Conservation (phyloP, 1,140 invertebrate species). For the Cherax destructor region DNA sequence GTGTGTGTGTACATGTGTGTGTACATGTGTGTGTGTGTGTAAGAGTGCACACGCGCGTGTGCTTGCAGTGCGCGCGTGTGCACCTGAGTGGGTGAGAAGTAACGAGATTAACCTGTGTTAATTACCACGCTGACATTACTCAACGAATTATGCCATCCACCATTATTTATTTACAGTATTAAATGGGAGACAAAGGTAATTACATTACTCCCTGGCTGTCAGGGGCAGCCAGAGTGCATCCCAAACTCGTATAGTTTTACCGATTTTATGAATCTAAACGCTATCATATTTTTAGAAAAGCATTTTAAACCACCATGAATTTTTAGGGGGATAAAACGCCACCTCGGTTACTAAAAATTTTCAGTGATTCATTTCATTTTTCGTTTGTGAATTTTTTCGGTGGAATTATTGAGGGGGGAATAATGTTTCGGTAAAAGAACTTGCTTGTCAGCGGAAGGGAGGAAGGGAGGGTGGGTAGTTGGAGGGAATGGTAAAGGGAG, state of each 20-base stretch:
- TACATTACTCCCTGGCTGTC: constrained; percentile 3
- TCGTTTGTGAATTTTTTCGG: too few species aligned
- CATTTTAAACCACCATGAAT: too few species aligned
- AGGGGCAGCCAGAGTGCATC: background rate
- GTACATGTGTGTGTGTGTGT: too few species aligned
- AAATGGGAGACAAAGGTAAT: constrained; percentile 22
- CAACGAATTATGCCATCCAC: constrained; percentile 17
- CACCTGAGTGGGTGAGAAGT: background rate
- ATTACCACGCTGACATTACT: constrained; percentile 29
- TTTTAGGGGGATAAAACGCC: background rate
- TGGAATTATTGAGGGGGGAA: too few species aligned
- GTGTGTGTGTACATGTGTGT: too few species aligned
- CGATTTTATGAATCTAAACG: too few species aligned
- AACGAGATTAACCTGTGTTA: constrained; percentile 14
- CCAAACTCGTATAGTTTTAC: background rate
- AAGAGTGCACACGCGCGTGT: background rate
- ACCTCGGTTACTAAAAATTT: background rate
- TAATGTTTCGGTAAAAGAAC: too few species aligned
- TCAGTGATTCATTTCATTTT: too few species aligned
- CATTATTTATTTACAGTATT: constrained; percentile 33
- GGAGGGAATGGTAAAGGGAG: background rate
- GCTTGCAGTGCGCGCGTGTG: too few species aligned
- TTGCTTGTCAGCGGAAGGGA: background rate
- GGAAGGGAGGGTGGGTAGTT: background rate
- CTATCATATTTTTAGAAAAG: too few species aligned